These are phyloP conservation scores for Diarsia rubi DNA, from an alignment of 2,888 invertebrate species.

Conservation along the genomic window DNA sequence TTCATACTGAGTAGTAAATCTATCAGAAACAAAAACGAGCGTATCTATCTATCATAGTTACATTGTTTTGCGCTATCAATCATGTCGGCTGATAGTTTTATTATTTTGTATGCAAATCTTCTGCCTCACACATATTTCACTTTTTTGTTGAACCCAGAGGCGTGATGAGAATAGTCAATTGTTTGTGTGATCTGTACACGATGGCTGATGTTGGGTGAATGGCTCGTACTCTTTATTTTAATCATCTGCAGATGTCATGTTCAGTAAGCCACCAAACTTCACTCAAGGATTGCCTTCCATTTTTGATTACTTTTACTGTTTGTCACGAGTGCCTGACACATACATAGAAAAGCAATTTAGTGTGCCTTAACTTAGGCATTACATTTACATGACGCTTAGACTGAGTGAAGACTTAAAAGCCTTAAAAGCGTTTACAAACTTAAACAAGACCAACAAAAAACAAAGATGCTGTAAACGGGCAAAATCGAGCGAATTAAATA, in stretches of 20 bases:
- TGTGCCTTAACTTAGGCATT: neutral
- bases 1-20: neutral
- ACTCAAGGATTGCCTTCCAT: neutral
- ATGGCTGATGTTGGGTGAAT: neutral
- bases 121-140: slow-evolving; percentile 13
- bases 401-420: too few relatives aligned
- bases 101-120: slow-evolving; percentile 35
- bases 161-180: slow-evolving; percentile 14
- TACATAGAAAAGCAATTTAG: too few relatives aligned
- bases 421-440: neutral
- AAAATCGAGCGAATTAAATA: neutral
- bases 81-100: slow-evolving; percentile 30
- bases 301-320: neutral
- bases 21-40: slow-evolving; percentile 3
- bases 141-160: slow-evolving; percentile 14
- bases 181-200: neutral
- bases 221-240: neutral
- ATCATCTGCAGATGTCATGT: neutral
- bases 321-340: neutral
- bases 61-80: slow-evolving; percentile 32
- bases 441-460: neutral
- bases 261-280: neutral
- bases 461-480: neutral
- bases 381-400: too few relatives aligned
- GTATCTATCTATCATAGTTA: slow-evolving; percentile 31